Percentiles rank a stretch among this genome's conserved stretches.
phyloP scores from a whole-genome alignment of 2,888 invertebrate genomes.

The Drosophila setosimentum region DNA sequence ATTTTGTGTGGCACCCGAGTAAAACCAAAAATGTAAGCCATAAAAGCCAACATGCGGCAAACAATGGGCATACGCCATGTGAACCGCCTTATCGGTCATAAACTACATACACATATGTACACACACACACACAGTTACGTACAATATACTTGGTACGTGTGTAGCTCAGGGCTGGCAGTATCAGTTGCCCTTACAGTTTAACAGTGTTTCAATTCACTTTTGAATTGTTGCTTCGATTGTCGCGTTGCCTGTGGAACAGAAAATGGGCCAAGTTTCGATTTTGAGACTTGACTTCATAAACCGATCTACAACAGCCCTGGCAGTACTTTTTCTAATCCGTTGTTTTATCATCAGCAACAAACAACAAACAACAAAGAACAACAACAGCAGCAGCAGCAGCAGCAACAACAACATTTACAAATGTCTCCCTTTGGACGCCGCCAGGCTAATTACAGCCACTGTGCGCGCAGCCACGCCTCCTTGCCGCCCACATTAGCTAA shows the following conservation, averaged over 20 bases:
- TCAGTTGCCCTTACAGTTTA: constrained; percentile 18
- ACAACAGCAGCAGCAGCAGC: constrained; percentile 9
- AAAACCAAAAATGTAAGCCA: constrained; percentile 54
- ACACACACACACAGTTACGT: neutral
- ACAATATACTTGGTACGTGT: neutral
- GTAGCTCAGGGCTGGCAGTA: neutral
- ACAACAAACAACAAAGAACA: neutral
- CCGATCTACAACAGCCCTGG: constrained; percentile 18
- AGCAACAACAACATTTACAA: constrained; percentile 34
- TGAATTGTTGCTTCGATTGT: constrained; percentile 30
- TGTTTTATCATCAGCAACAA: constrained; percentile 1
- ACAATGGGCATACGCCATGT: constrained; percentile 73
- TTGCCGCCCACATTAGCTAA: constrained; percentile 66
- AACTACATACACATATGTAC: constrained; percentile 30
- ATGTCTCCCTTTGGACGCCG: constrained; percentile 57
- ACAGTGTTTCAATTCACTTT: constrained; percentile 41
- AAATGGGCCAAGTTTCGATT: neutral
- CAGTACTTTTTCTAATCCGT: constrained; percentile 7
- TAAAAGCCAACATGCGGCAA: constrained; percentile 67
- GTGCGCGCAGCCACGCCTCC: constrained; percentile 17
- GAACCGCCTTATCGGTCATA: constrained; percentile 56
- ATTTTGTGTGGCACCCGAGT: constrained; percentile 63
- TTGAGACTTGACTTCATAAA: neutral
- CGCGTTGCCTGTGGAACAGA: neutral
- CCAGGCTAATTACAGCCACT: constrained; percentile 60